Percentiles rank a stretch among this genome's conserved stretches.
phyloP scores from a whole-genome alignment of 2,113 vertebrate genomes.

The Pangasianodon hypophthalmus region DNA sequence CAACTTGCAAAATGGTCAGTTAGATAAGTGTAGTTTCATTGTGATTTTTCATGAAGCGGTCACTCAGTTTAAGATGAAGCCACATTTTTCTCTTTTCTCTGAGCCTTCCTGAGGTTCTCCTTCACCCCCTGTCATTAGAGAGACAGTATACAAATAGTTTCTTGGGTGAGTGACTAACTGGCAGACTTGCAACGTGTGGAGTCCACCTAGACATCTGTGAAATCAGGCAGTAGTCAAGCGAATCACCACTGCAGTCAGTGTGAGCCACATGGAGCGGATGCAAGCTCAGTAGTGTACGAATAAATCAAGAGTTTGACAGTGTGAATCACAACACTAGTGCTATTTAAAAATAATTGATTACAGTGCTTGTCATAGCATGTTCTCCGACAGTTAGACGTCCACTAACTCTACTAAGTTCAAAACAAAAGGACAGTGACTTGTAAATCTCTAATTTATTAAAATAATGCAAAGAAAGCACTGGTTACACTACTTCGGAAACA shows the following conservation, averaged over 20 bases:
- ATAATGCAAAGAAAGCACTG: neutral
- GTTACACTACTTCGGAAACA: neutral
- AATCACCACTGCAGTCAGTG: slow-evolving; percentile 31
- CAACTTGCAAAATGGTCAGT: neutral
- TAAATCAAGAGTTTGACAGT: slow-evolving; percentile 34
- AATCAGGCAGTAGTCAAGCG: slow-evolving; percentile 50
- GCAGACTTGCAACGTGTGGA: slow-evolving; percentile 56
- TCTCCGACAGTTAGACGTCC: neutral
- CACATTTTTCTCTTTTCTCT: slow-evolving; percentile 15
- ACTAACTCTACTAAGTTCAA: neutral
- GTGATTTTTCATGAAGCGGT: neutral
- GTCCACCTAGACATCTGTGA: slow-evolving; percentile 64
- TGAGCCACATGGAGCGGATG: slow-evolving; percentile 25
- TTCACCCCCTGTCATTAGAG: slow-evolving; percentile 74
- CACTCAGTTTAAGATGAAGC: slow-evolving; percentile 15
- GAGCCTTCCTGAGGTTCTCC: slow-evolving; percentile 47
- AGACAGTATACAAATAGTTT: slow-evolving; percentile 64
- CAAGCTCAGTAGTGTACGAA: neutral
- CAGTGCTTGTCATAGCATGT: slow-evolving; percentile 5
- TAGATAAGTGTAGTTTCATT: neutral
- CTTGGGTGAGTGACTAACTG: slow-evolving; percentile 63
- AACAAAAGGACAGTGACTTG: neutral
- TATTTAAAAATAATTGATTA: slow-evolving; percentile 20
- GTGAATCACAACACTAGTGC: slow-evolving; percentile 16
- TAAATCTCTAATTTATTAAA: too few species aligned